phyloP scores from a whole-genome alignment of 2,113 vertebrate species.

The Sorex fumeus region DNA sequence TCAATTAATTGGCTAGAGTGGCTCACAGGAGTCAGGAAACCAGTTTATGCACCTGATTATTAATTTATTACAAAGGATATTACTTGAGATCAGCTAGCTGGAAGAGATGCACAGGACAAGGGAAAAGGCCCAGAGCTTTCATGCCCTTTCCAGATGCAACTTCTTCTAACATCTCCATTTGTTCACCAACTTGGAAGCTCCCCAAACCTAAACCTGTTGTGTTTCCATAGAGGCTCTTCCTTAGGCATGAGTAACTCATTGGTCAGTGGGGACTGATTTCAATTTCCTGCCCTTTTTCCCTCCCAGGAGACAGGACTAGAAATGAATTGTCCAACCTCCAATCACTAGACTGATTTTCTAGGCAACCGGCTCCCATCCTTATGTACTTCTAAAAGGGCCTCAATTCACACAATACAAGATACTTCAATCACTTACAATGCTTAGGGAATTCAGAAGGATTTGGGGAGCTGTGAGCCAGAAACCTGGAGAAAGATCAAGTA shows the following conservation, averaged over 20 bases:
- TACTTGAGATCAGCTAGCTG: neutral
- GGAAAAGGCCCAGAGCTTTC: neutral
- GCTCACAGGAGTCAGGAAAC: neutral
- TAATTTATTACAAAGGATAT: neutral
- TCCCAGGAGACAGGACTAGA: neutral
- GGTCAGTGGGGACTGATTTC: neutral
- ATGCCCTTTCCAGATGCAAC: neutral
- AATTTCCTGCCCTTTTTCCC: neutral
- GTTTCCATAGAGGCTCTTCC: neutral
- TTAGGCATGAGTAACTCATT: neutral
- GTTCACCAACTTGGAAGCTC: neutral
- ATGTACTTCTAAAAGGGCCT: too few relatives aligned
- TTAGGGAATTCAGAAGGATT: too few relatives aligned
- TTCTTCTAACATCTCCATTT: neutral
- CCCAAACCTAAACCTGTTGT: neutral
- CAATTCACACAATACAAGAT: too few relatives aligned
- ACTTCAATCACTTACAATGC: too few relatives aligned
- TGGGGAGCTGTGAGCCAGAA: too few relatives aligned
- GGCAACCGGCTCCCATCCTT: too few relatives aligned
- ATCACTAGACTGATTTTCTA: neutral
- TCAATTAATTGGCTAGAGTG: neutral
- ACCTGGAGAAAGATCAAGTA: too few relatives aligned
- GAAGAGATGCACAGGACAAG: too few relatives aligned
- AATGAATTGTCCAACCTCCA: neutral
- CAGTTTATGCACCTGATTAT: neutral